Percentiles rank a stretch among this genome's conserved stretches.
These are phyloP conservation scores for Callipepla californica DNA, from an alignment of 2,113 vertebrate species.

Conservation along the genomic window DNA sequence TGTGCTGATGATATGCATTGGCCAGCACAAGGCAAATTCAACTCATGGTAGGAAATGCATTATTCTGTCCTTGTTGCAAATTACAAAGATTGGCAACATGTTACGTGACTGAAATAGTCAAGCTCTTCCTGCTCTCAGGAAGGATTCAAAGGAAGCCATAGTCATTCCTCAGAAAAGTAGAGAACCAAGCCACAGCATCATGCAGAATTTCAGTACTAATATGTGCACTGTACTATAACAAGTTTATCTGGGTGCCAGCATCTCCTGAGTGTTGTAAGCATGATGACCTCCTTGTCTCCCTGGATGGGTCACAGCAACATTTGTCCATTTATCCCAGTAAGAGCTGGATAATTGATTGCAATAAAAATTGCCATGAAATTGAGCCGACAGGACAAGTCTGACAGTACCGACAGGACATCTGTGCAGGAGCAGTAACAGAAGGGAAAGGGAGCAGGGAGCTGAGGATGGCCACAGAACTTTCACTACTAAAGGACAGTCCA, in stretches of 20 bases:
- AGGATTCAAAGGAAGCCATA: neutral
- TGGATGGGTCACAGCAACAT: neutral
- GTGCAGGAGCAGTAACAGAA: neutral
- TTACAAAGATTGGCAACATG: neutral
- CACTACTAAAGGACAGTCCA: neutral
- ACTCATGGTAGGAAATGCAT: neutral
- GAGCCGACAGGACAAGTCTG: neutral
- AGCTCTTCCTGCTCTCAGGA: neutral
- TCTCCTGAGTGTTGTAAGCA: neutral
- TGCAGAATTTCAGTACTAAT: neutral
- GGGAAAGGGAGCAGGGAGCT: neutral
- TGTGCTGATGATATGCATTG: neutral
- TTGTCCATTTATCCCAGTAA: neutral
- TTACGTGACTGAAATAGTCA: neutral
- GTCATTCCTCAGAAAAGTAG: neutral
- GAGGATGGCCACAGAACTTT: neutral
- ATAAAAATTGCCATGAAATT: neutral
- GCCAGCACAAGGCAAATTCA: neutral
- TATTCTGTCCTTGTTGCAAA: neutral
- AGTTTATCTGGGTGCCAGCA: neutral
- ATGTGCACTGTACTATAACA: neutral
- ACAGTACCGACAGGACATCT: neutral
- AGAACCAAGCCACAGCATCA: neutral
- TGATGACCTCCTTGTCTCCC: neutral
- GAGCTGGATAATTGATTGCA: neutral